Evolutionary conservation across 2,888 invertebrate species (phyloP), one percentile per base, ranked within the genome.

Genomic region (Tetheella fluctuosa): DNA sequence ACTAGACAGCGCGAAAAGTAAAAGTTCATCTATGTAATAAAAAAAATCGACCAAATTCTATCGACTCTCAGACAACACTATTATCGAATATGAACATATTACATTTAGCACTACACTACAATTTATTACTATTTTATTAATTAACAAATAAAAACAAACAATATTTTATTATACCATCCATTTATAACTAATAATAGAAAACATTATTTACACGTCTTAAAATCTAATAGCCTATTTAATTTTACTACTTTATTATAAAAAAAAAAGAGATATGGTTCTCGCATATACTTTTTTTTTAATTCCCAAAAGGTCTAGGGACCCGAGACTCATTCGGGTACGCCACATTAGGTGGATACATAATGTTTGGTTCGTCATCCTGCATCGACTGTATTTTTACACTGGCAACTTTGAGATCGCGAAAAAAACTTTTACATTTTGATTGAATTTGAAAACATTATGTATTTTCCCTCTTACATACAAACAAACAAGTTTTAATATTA

Each of bases 41-140:
- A n/a, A n/a, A n/a, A n/a, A n/a, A 66, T 66, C 53, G 62, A 59
- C 60, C 37, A 55, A 30, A 30, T n/a, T 20, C 30, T 20, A 34
- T 28, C 28, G 25, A 55, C 17, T 55, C 30, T 55, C 3, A 28
- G 28, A 55, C 28, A 55, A 55, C 28, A 55, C 30, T 34, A 25
- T n/a, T 6, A 6, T 1, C 4, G 5, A n/a, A 39, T 34, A 23
- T 7, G 30, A 25, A 17, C 10, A 55, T 55, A 20, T 30, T 30
- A 34, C 55, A 34, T 20, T 48, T 20, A 17, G 20, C 42, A 48
- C 39, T 39, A 39, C 39, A 39, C 39, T 48, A 42, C 17, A 42
- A 17, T 39, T n/a, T 42, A 30, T 15, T 15, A 39, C 7, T 39
- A 39, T 3, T 15, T 39, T 39, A n/a, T 17, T 42, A 17, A 42